These are phyloP conservation scores for Argyra leucocephala DNA, from an alignment of 2,888 invertebrate species.

Conservation along the genomic window DNA sequence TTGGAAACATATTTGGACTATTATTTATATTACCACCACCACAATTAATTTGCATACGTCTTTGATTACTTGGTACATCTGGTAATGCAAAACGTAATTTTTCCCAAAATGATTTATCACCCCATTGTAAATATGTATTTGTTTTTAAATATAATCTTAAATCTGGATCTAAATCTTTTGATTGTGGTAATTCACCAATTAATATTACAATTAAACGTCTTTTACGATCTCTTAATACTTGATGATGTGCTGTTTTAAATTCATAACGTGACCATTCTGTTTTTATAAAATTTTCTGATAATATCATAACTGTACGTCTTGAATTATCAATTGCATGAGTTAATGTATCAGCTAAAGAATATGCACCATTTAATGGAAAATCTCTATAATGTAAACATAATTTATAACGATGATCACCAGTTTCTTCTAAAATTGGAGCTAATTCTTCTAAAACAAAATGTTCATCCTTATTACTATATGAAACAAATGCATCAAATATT, in stretches of 20 bases:
- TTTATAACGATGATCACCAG: conserved; percentile 63
- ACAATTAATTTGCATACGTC: conserved; percentile 43
- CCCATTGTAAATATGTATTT: conserved; percentile 85
- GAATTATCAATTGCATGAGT: conserved; percentile 86
- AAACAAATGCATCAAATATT: conserved; percentile 89
- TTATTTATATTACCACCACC: conserved; percentile 23
- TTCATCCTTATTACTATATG: conserved; percentile 89
- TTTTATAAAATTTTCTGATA: conserved; percentile 89
- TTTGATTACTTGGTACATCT: conserved; percentile 49
- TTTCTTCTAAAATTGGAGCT: conserved; percentile 75
- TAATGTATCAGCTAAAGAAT: conserved; percentile 82
- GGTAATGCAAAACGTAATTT: conserved; percentile 88
- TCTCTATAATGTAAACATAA: conserved; percentile 87
- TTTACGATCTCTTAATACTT: conserved; percentile 76
- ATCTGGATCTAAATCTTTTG: conserved; percentile 82
- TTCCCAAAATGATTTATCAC: conserved; percentile 93
- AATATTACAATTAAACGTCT: conserved; percentile 83
- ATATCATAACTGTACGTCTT: conserved; percentile 77
- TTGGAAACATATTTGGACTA: conserved; percentile 40
- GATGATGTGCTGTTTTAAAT: conserved; percentile 86
- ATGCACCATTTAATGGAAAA: conserved; percentile 66
- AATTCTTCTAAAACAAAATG: conserved; percentile 80
- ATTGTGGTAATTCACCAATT: conserved; percentile 78
- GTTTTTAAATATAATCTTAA: conserved; percentile 80
- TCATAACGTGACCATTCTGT: conserved; percentile 94